Evolutionary conservation across 2,888 invertebrate species (phyloP), one percentile per base, ranked within the genome.

Genomic region (Koerneria pararmatus): DNA sequence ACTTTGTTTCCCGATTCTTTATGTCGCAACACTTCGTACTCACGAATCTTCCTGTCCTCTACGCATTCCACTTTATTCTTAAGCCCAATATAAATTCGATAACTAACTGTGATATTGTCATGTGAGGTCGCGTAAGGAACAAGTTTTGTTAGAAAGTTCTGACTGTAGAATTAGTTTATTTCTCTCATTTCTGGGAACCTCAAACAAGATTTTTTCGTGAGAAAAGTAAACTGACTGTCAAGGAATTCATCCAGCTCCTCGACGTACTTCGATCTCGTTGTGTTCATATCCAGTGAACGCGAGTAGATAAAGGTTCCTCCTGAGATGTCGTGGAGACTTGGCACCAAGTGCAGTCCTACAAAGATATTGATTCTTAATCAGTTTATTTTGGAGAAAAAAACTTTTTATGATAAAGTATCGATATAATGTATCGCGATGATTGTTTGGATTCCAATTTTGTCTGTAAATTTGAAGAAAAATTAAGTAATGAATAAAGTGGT

Each of bases 321-420:
- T 0, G 62, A 62, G 15, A 62, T 19, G 2, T 53, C 41, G 22
- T 62, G 62, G 1, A 62, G 62, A 31, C 53, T 53, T 1, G 62
- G 62, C 3, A 62, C 37, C n/a, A 62, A 29, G 24, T 62, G 62
- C 8, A 62, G 62, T n/a, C 62, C 62, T 62, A 29, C 8, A 61
- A 11, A 48, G 60, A 60, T 29, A 22, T 53, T 29, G 22, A 3
- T 53, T 15, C 15, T 41, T 8, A 8, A 41, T 41, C 11, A 8
- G 41, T 41, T 59, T n/a, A 15, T 46, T 4, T 3, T 59, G 1
- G 31, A 1, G 34, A n/a, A 31, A 34, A 24, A 56, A 2, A 11
- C 56, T n/a, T n/a, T n/a, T n/a, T n/a, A n/a, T 29, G 56, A 56
- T 15, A 8, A 31, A 56, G 54, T 3, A 19, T 3, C 29, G 29